Conservation (phyloP, 2,797 vertebrate species). For the Falco biarmicus region DNA sequence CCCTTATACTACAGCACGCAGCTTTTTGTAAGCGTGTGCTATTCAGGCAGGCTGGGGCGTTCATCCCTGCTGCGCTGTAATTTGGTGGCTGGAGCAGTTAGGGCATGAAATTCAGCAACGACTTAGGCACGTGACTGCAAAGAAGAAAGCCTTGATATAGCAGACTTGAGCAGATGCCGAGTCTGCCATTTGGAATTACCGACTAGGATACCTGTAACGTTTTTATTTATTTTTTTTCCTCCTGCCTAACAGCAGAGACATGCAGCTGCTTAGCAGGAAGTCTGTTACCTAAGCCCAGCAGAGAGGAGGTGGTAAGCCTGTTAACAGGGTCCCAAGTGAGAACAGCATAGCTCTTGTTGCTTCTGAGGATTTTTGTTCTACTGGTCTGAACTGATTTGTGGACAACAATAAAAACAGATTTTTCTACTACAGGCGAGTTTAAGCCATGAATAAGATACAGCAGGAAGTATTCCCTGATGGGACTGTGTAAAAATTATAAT, state of each 20-base stretch:
- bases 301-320: neutral
- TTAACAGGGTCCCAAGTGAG: neutral
- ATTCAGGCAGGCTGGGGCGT: neutral
- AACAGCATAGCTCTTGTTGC: neutral
- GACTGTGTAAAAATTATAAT: neutral
- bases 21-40: neutral
- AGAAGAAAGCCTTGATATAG: neutral
- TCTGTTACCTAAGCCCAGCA: neutral
- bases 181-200: neutral
- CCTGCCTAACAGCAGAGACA: neutral
- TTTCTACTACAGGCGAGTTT: neutral
- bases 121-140: neutral
- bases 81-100: neutral
- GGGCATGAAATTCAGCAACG: neutral
- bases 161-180: neutral
- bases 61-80: neutral
- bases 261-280: neutral
- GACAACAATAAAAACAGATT: neutral
- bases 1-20: accelerated
- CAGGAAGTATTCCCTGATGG: neutral
- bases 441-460: neutral
- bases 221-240: too few relatives aligned
- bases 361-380: neutral
- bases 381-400: neutral
- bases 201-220: neutral